phyloP scores from a whole-genome alignment of 2,888 invertebrate genomes.

The Ornithoptera priamus region DNA sequence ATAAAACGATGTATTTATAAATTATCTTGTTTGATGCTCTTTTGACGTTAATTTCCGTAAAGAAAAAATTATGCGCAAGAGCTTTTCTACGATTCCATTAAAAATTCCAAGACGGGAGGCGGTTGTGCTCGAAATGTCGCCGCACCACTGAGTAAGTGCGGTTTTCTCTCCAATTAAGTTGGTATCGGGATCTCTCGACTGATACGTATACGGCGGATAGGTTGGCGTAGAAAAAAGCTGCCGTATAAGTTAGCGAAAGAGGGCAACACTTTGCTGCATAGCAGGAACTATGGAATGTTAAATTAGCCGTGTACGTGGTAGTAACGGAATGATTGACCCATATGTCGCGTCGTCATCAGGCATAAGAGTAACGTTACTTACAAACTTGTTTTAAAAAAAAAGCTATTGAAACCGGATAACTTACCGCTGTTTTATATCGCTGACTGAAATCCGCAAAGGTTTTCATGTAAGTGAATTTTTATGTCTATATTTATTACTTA shows the following conservation, averaged over 20 bases:
- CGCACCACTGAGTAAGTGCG: slow-evolving; percentile 42
- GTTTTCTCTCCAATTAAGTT: slow-evolving; percentile 67
- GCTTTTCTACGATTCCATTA: slow-evolving; percentile 47
- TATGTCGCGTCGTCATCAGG: slow-evolving; percentile 14
- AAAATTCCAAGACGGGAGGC: slow-evolving; percentile 47
- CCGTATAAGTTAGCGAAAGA: slow-evolving; percentile 39
- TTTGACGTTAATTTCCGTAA: not conserved
- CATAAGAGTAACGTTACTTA: not conserved
- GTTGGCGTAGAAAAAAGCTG: slow-evolving; percentile 52
- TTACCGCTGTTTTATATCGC: not conserved
- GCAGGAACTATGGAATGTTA: slow-evolving; percentile 35
- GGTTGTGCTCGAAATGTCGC: slow-evolving; percentile 39
- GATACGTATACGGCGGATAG: slow-evolving; percentile 41
- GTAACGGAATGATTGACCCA: slow-evolving; percentile 27
- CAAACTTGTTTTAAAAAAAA: slow-evolving; percentile 4
- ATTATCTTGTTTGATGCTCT: not conserved
- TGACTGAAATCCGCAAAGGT: too few relatives aligned
- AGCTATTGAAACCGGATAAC: not conserved
- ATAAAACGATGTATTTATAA: not conserved
- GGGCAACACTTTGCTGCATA: slow-evolving; percentile 34
- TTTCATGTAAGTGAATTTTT: too few relatives aligned
- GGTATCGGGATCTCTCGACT: slow-evolving; percentile 64
- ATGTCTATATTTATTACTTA: too few relatives aligned
- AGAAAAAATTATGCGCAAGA: slow-evolving; percentile 3
- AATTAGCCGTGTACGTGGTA: slow-evolving; percentile 22